Evolutionary conservation across 2,797 vertebrate species (phyloP), one percentile per base, ranked within the genome.

Genomic region (Luscinia megarhynchos): DNA sequence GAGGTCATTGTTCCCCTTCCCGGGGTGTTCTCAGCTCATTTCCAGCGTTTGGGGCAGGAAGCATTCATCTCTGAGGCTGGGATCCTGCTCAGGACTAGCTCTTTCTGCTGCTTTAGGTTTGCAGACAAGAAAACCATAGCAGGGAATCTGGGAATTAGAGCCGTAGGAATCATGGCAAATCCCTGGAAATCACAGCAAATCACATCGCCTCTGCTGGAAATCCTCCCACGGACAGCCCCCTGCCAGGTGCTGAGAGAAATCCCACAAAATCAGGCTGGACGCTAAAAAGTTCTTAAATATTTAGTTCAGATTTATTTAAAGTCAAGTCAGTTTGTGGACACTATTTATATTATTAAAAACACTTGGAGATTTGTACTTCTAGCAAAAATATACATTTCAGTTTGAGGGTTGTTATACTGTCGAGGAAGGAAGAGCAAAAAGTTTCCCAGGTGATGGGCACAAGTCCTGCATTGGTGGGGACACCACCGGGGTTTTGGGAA

Each of bases 301-400:
- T 98, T 97, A 97, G 93, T 94, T 97, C 81, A 48, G 94, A 94
- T 98, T 98, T 98, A 97, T 98, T 98, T 97, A 96, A 97, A 97
- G 96, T 97, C 95, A 92, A 82, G 93, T 98, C 97, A 96, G 96
- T 96, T 93, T 92, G 96, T 89, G 61, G 94, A 97, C 94, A 92
- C 97, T 97, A 97, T 98, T 97, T 97, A 97, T 98, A 97, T 98
- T 98, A 97, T 97, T 98, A 98, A 98, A 98, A 98, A 98, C 97
- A 97, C 96, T 94, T 96, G 90, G 96, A 97, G 95, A 95, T 95
- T 95, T 94, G 96, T 96, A 97, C 84, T 97, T 96, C 97, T 98
- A 98, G 97, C 97, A 98, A 98, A 98, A 98, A 98, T 98, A 98
- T 97, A 98, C 97, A 98, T 98, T 98, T 98, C 96, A 92, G 54